Percentiles rank a stretch among this genome's conserved stretches.
Evolutionary conservation across 1,140 invertebrate genomes (phyloP).

Genomic region (Colletes latitarsis): DNA sequence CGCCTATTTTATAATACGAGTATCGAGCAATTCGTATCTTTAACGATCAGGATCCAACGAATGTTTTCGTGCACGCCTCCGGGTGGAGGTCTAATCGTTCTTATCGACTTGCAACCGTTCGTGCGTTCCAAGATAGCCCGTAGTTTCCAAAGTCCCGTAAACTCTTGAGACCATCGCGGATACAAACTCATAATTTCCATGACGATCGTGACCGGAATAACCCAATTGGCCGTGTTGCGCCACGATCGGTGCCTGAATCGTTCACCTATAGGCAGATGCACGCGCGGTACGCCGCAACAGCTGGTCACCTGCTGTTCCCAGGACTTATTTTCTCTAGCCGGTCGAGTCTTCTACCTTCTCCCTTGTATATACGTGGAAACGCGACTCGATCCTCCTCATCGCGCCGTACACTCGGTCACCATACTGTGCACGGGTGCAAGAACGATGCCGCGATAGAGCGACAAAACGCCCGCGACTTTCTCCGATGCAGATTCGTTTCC

Average conservation of each 20-base stretch:
- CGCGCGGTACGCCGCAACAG: slow-evolving; percentile 6
- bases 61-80: background rate
- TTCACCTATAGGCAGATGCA: slow-evolving; percentile 45
- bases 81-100: slow-evolving; percentile 29
- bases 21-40: too few species aligned
- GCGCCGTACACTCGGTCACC: too few species aligned
- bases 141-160: background rate
- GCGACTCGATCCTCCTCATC: background rate
- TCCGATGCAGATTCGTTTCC: slow-evolving; percentile 32
- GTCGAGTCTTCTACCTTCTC: background rate
- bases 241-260: slow-evolving; percentile 19
- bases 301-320: slow-evolving; percentile 43
- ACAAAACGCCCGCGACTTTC: slow-evolving; percentile 32
- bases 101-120: slow-evolving; percentile 42
- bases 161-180: background rate
- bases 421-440: too few species aligned
- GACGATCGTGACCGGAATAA: slow-evolving; percentile 46
- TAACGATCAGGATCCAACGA: too few species aligned
- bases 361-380: background rate
- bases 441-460: background rate
- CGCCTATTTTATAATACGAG: too few species aligned
- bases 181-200: slow-evolving; percentile 33
- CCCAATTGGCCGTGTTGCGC: slow-evolving; percentile 43
- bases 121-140: background rate
- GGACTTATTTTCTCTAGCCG: background rate